A percentile compares a stretch with the other conserved stretches of the same genome.
Evolutionary conservation across 2,888 invertebrate genomes (phyloP).

Genomic region (Callosobruchus maculatus): DNA sequence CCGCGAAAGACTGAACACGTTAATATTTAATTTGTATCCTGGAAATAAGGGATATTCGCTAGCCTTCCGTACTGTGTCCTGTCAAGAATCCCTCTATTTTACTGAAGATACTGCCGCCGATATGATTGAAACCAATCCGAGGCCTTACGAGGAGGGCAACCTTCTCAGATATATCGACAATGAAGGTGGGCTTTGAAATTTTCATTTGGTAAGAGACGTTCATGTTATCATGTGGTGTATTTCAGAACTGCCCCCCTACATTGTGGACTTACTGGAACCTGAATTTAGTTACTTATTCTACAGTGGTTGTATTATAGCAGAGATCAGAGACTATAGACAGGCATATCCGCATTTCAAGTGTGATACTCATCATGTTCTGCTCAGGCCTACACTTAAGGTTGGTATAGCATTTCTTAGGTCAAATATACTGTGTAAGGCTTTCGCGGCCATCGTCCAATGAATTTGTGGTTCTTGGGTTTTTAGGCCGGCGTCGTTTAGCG

Average conservation of each 20-base stretch:
- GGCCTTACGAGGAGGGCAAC: conserved; percentile 89
- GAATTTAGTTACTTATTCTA: conserved; percentile 85
- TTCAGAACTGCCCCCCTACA: conserved; percentile 76
- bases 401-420: too few relatives aligned
- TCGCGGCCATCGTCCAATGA: too few relatives aligned
- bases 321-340: conserved; percentile 85
- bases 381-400: conserved; percentile 85
- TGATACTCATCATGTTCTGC: conserved; percentile 82
- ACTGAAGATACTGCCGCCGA: conserved; percentile 56
- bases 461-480: too few relatives aligned
- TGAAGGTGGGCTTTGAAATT: conserved; percentile 47
- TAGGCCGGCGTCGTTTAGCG: too few relatives aligned
- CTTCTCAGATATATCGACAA: conserved; percentile 79
- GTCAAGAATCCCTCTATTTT: conserved; percentile 41
- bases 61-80: conserved; percentile 36
- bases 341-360: conserved; percentile 72
- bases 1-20: conserved; percentile 80
- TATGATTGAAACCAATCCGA: conserved; percentile 70
- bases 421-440: too few relatives aligned
- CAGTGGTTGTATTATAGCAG: conserved; percentile 87
- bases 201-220: background rate
- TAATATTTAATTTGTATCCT: conserved; percentile 87
- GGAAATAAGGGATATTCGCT: conserved; percentile 87
- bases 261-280: conserved; percentile 78
- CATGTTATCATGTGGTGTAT: background rate